Base-by-base conservation (phyloP, 2,888 invertebrate species). In the Caenorhabditis sp. region DNA sequence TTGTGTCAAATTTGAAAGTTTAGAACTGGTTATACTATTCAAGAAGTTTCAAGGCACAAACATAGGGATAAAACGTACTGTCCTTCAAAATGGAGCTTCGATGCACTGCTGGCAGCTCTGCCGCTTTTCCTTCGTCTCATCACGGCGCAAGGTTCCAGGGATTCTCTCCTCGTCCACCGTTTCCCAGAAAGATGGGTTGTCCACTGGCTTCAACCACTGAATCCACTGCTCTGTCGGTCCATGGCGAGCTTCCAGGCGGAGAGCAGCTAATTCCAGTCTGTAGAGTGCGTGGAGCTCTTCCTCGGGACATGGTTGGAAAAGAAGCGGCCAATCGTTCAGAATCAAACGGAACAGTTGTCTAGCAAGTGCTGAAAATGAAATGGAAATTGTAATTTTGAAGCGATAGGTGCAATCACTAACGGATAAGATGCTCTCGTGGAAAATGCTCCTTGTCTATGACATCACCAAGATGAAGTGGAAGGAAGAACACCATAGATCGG, bases 381-480 rank as follows among this genome's bases (percentile, higher is more conserved):
- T 32, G 32, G 32, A 47, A 5, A 9, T 18, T 18, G 2, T 47
- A 3, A 47, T n/a, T 24, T 13, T 26, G 24, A 26, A 26, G 40
- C 9, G 18, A 61, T 11, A 20, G 13, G 22, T 18, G n/a, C n/a
- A 44, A 40, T 24, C 11, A 55, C 69, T 58, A 24, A 69, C 69
- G 35, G 2, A 44, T 22, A 1, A 35, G 9, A 6, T 35, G 37
- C 13, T 28, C 1, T 0, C 50, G 44, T 32, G 56, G 69, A 5
- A 24, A 15, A 15, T 47, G 55, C 8, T 22, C 20, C 0, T 11
- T 0, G n/a, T 8, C 22, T 4, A 9, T 1, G 5, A 58, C 8
- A 15, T 69, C 40, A 0, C 47, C 69, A 2, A 69, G 20, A 35
- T 69, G 69, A 0, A 69, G 0, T n/a, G 69, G 69, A 9, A 69